phyloP scores from a whole-genome alignment of 2,888 invertebrate genomes.

The Agrotis segetum region DNA sequence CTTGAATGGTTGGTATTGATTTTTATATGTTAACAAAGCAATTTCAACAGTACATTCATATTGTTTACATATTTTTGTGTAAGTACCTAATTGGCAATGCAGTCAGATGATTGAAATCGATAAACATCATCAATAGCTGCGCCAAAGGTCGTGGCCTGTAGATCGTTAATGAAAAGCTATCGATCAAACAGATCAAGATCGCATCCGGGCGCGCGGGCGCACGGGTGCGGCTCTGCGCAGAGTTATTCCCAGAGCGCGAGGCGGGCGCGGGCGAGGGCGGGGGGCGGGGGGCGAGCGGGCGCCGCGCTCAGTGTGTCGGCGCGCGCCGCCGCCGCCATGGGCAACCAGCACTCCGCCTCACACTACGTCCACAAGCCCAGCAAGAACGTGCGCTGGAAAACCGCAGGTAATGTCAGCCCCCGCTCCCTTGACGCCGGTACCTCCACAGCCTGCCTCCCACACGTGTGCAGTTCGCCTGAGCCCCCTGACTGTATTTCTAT shows the following conservation, averaged over 20 bases:
- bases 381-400: conserved; percentile 96
- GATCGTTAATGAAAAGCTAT: conserved; percentile 78
- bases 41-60: not conserved
- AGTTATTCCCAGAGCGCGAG: conserved; percentile 86
- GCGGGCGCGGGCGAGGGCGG: conserved; percentile 74
- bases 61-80: conserved; percentile 6
- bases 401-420: conserved; percentile 93
- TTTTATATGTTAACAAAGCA: conserved; percentile 17
- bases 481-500: conserved; percentile 81
- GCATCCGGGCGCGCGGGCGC: conserved; percentile 80
- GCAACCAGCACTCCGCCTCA: conserved; percentile 89
- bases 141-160: conserved; percentile 77
- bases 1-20: not conserved
- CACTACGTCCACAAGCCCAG: conserved; percentile 90
- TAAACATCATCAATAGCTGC: conserved; percentile 59
- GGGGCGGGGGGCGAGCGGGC: conserved; percentile 74
- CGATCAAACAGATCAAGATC: conserved; percentile 84
- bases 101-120: conserved; percentile 57
- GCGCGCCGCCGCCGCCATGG: conserved; percentile 90
- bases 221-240: conserved; percentile 74
- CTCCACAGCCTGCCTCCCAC: conserved; percentile 42
- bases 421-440: conserved; percentile 50
- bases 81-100: conserved; percentile 42
- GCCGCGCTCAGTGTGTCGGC: conserved; percentile 86
- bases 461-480: conserved; percentile 62